These are phyloP conservation scores for Drosophila biarmipes DNA, from an alignment of 1,140 invertebrate genomes.

Conservation along the genomic window DNA sequence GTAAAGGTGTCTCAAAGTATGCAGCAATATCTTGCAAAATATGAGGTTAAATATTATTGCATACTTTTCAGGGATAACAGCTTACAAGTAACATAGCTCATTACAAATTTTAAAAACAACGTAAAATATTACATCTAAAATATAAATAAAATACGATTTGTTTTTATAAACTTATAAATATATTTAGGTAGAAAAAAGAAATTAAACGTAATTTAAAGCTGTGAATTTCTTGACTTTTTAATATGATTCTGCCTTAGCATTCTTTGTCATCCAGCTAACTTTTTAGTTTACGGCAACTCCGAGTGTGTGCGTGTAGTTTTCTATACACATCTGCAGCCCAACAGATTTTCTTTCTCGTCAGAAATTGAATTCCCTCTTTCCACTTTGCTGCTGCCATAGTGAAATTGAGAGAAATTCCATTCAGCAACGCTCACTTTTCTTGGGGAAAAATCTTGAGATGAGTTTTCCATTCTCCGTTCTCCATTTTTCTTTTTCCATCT, in stretches of 20 bases:
- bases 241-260: not conserved
- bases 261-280: not conserved
- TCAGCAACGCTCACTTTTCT: constrained; percentile 41
- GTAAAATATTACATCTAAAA: too few species aligned
- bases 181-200: too few species aligned
- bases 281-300: not conserved
- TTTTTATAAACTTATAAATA: too few species aligned
- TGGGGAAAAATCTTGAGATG: constrained; percentile 42
- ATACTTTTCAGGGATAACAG: too few species aligned
- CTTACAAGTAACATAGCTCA: too few species aligned
- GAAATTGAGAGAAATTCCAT: constrained; percentile 40
- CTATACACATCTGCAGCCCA: not conserved
- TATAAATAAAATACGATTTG: too few species aligned
- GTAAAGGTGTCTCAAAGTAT: too few species aligned
- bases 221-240: too few species aligned
- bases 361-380: constrained; percentile 22
- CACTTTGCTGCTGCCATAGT: constrained; percentile 26
- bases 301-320: too few species aligned
- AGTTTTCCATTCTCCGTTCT: constrained; percentile 40
- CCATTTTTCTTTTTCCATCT: constrained; percentile 4
- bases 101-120: too few species aligned
- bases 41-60: not conserved
- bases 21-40: not conserved
- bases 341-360: constrained; percentile 6
- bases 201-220: too few species aligned